Evolutionary conservation across 1,140 invertebrate genomes (phyloP).

Genomic region (Ceratitis capitata): DNA sequence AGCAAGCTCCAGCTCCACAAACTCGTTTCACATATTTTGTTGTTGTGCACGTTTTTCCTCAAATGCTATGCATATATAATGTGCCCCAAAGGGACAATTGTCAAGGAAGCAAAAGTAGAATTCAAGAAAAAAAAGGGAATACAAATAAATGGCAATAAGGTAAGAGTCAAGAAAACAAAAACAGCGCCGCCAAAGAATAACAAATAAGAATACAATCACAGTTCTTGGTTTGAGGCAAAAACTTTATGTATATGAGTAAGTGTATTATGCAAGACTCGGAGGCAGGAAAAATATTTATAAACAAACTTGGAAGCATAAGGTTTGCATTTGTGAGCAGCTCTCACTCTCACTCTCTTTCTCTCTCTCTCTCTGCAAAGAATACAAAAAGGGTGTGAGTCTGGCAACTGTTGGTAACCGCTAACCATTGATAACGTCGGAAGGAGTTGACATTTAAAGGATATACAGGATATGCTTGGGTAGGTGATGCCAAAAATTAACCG

Average conservation of each 20-base stretch:
- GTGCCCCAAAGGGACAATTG: constrained; percentile 18
- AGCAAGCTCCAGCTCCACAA: background rate
- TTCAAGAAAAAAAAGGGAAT: background rate
- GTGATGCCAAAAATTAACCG: background rate
- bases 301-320: constrained; percentile 10
- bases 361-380: no score
- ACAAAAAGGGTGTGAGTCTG: background rate
- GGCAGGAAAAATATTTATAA: background rate
- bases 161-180: background rate
- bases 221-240: background rate
- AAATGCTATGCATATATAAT: background rate
- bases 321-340: background rate
- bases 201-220: background rate
- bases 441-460: constrained; percentile 25
- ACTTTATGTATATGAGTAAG: background rate
- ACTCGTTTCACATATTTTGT: background rate
- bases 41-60: background rate
- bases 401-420: background rate
- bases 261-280: background rate
- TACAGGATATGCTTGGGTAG: background rate
- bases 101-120: background rate
- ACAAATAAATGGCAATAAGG: background rate
- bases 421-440: constrained; percentile 3
- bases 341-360: background rate
- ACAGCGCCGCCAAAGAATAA: background rate